Evolutionary conservation across 2,113 vertebrate species (phyloP).

Genomic region (Petroica traversi): DNA sequence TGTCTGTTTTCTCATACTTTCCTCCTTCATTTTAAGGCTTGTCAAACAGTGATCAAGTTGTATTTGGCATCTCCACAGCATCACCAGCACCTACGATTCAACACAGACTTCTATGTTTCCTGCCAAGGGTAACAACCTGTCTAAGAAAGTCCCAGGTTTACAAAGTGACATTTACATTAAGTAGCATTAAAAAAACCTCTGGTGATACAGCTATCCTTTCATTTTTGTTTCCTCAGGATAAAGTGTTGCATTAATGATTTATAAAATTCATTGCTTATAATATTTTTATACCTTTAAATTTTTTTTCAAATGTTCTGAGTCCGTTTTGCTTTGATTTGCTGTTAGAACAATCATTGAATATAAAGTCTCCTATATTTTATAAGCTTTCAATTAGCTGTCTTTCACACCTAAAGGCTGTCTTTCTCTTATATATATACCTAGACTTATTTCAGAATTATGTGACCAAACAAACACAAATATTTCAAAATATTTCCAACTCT

Average conservation of each 20-base stretch:
- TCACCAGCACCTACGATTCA: not conserved
- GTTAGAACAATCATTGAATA: not conserved
- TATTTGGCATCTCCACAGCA: not conserved
- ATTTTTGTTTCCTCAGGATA: not conserved
- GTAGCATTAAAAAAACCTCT: not conserved
- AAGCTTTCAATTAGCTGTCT: not conserved
- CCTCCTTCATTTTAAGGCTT: not conserved
- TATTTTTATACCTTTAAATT: not conserved
- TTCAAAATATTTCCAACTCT: not conserved
- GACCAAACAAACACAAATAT: not conserved
- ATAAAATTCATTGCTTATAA: not conserved
- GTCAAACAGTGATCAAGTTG: not conserved
- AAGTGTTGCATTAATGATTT: not conserved
- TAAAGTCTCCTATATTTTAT: not conserved
- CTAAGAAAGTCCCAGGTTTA: not conserved
- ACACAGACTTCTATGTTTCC: not conserved
- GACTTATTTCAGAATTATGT: not conserved
- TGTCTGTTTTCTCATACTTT: not conserved
- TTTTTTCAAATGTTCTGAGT: not conserved
- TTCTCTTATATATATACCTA: not conserved
- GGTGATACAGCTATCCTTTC: not conserved
- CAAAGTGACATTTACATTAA: not conserved
- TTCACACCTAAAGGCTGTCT: not conserved
- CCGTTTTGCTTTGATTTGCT: not conserved
- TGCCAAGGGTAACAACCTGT: not conserved